Evolutionary conservation across 2,888 invertebrate genomes (phyloP), one percentile per base, ranked within the genome.

Genomic region (Athetis lepigone): DNA sequence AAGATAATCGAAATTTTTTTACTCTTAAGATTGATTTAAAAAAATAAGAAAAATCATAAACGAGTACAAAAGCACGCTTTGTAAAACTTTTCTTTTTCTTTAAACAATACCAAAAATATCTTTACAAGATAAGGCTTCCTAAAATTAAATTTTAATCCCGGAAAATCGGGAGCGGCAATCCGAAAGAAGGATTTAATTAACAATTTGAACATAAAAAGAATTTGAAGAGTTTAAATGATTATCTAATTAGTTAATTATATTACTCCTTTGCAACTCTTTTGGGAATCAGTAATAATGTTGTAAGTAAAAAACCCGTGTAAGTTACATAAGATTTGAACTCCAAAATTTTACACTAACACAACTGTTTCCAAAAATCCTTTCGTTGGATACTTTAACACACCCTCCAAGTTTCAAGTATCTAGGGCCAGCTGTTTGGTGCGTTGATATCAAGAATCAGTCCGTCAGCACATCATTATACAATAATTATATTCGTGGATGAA

Each of bases 201-300:
- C 37, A 68, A 60, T 55, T 55, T 60, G 6, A 51, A 68, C 50
- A 47, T 57, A 21, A 37, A 74, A 70, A 74, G 75, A 68, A 74
- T 70, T 60, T 60, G 16, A 55, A 51, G 37, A 59, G 16, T 73
- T 59, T 18, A 40, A 42, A 54, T 47, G 49, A 54, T 59, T 54
- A 74, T 67, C 50, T 74, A 43, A 58, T 63, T 58, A 67, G 23
- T 50, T 67, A 58, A 70, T 54, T 39, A 33, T 43, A 29, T 42
- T 16, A 37, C 39, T 55, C 51, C 55, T 60, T 33, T 50, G 23
- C 6, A 23, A 36, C 36, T 8, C 21, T 33, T 33, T 33, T 33
- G 4, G 13, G 33, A 13, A 1, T 33, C 33, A 11, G 33, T 33
- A 13, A n/a, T n/a, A n/a, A n/a, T n/a, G n/a, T n/a, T n/a, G n/a